phyloP scores from a whole-genome alignment of 2,888 invertebrate species.

The Allophyes oxyacanthae region DNA sequence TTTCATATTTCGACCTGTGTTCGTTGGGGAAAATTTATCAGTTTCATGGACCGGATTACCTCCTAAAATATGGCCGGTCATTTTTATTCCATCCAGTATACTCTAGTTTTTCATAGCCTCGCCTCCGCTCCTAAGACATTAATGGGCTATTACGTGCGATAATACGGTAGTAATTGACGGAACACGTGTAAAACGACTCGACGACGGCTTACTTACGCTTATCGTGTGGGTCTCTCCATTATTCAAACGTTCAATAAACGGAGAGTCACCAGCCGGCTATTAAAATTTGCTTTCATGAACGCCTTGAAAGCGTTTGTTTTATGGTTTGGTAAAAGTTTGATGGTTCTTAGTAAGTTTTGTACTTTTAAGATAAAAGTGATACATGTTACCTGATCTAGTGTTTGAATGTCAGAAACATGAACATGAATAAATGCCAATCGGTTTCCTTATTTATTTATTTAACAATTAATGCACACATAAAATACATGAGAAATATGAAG shows the following conservation, averaged over 20 bases:
- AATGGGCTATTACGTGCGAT: constrained; percentile 54
- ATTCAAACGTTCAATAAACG: constrained; percentile 55
- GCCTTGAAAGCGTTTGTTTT: constrained; percentile 30
- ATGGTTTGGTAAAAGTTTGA: constrained; percentile 27
- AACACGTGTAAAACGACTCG: constrained; percentile 50
- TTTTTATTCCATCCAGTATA: too few species aligned
- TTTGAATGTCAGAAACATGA: too few species aligned
- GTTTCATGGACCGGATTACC: too few species aligned
- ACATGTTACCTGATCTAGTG: too few species aligned
- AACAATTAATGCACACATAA: too few species aligned
- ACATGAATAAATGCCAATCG: too few species aligned
- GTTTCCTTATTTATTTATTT: too few species aligned
- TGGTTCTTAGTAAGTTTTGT: constrained; percentile 14
- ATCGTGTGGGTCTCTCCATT: constrained; percentile 47
- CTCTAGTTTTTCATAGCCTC: constrained; percentile 45
- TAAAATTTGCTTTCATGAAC: constrained; percentile 64
- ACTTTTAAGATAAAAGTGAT: constrained; percentile 23
- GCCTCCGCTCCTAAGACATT: constrained; percentile 34
- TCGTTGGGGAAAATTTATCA: too few species aligned
- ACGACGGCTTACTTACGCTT: constrained; percentile 48
- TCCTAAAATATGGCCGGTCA: too few species aligned
- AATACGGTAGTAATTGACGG: constrained; percentile 48
- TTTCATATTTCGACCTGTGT: too few species aligned
- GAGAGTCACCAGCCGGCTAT: constrained; percentile 61
- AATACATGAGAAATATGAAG: too few species aligned